These are phyloP conservation scores for Drosophila picticornis DNA, from an alignment of 2,888 invertebrate species.

Conservation along the genomic window DNA sequence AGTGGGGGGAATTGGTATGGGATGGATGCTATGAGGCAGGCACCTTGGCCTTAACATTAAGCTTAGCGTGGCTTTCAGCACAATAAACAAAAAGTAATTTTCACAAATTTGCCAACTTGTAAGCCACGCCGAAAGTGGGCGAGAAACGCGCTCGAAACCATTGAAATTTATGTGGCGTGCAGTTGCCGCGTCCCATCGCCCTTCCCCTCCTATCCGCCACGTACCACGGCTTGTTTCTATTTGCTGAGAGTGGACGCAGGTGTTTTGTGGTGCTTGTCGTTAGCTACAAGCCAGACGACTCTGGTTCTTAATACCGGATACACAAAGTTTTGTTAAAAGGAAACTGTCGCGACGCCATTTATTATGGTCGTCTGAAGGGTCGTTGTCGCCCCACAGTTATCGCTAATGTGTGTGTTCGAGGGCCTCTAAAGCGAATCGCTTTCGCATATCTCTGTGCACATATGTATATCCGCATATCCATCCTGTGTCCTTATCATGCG, in stretches of 20 bases:
- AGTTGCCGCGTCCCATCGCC: conserved; percentile 33
- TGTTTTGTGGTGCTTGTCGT: conserved; percentile 62
- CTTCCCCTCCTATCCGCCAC: background rate
- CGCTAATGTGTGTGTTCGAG: conserved; percentile 58
- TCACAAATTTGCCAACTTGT: conserved; percentile 84
- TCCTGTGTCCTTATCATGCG: conserved; percentile 40
- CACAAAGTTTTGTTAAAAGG: conserved; percentile 77
- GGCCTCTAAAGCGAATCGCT: conserved; percentile 52
- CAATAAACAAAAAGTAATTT: conserved; percentile 84
- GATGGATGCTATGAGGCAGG: conserved; percentile 41
- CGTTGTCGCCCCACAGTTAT: conserved; percentile 76
- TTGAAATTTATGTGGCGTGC: conserved; percentile 83
- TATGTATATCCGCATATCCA: conserved; percentile 16
- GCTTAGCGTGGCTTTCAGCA: conserved; percentile 77
- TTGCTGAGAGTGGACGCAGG: conserved; percentile 81
- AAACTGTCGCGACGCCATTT: conserved; percentile 84
- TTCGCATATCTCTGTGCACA: conserved; percentile 18
- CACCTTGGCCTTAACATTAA: conserved; percentile 71
- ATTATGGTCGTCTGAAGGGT: conserved; percentile 81
- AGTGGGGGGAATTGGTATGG: conserved; percentile 13
- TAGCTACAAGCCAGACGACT: conserved; percentile 58
- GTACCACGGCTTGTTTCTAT: conserved; percentile 3
- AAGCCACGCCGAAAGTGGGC: conserved; percentile 76
- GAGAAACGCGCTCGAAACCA: conserved; percentile 58
- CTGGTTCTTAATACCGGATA: conserved; percentile 79